Evolutionary conservation across 2,888 invertebrate genomes (phyloP), one percentile per base, ranked within the genome.

Genomic region (Elegia similella): DNA sequence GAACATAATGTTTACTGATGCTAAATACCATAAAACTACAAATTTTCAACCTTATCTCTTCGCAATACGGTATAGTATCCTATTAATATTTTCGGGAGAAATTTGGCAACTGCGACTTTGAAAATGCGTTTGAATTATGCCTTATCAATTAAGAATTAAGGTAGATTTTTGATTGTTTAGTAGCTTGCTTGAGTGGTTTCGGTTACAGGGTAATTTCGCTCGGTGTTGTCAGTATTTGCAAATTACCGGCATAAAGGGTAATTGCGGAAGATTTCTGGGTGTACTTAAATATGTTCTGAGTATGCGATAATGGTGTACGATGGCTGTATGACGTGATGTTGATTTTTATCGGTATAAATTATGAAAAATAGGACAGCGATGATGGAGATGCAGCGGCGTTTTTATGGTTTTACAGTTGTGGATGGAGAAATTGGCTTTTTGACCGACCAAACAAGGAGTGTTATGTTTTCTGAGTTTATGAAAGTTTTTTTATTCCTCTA

Each of bases 1-100:
- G 84, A 86, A 84, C 80, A 78, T 78, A 80, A 81, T 89, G 84
- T 89, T 89, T 89, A 77, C 85, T 78, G 85, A 87, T 86, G 76
- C 66, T 62, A 66, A 70, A 69, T 65, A 67, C 65, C 62, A 53
- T 42, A 50, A 53, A 62, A 61, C 59, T 56, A 15, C 43, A 2
- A 50, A 70, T 65, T 62, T 56, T 62, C 48, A 61, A 80, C 78
- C 67, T 66, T 83, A 79, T 58, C 0, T 1, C 5, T 2, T 42
- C 0, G 8, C 0, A 7, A 60, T 73, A 83, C 63, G 68, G 69
- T 62, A 61, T 5, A 69, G 74, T 81, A 62, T 79, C 12, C 59
- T 53, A 46, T 57, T 61, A 32, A 61, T 60, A 60, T 60, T 60
- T 62, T 59, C 59, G 29, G 52, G 52, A 62, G 63, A 72, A 72